Conservation (phyloP, 2,113 vertebrate genomes). For the Seriola quinqueradiata region DNA sequence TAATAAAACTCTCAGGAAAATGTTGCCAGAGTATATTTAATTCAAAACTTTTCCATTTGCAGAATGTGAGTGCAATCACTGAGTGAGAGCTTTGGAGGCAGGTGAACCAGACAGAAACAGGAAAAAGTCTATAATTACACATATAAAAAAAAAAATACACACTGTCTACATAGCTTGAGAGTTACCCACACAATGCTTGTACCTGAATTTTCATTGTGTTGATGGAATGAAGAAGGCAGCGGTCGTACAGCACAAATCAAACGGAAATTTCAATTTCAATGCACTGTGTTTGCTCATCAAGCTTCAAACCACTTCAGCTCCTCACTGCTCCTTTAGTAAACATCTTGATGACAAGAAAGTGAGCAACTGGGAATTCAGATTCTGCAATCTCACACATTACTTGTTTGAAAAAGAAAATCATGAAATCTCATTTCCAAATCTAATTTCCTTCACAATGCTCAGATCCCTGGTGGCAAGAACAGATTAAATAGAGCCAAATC, state of each 20-base stretch:
- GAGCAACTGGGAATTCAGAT: constrained; percentile 31
- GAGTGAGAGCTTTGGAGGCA: constrained; percentile 1
- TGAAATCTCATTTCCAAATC: constrained; percentile 31
- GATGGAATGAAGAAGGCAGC: background rate
- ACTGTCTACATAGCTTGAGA: background rate
- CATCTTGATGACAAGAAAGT: background rate
- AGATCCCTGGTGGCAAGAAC: background rate
- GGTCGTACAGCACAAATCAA: background rate
- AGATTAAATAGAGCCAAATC: constrained; percentile 27
- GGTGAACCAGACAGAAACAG: background rate
- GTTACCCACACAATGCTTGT: background rate
- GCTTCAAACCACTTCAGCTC: background rate
- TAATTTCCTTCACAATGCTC: constrained; percentile 13
- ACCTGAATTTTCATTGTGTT: background rate
- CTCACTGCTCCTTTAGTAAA: constrained; percentile 21
- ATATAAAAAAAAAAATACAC: background rate
- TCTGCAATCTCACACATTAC: constrained; percentile 27
- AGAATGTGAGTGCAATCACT: constrained; percentile 5
- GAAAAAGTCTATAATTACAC: background rate
- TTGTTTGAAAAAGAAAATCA: constrained; percentile 20
- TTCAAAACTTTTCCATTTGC: constrained; percentile 37
- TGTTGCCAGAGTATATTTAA: constrained; percentile 21
- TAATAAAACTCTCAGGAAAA: constrained; percentile 6
- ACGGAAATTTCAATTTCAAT: constrained; percentile 13
- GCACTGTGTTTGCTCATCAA: constrained; percentile 1